Conservation (phyloP, 2,113 vertebrate genomes). For the Microtus oregoni region DNA sequence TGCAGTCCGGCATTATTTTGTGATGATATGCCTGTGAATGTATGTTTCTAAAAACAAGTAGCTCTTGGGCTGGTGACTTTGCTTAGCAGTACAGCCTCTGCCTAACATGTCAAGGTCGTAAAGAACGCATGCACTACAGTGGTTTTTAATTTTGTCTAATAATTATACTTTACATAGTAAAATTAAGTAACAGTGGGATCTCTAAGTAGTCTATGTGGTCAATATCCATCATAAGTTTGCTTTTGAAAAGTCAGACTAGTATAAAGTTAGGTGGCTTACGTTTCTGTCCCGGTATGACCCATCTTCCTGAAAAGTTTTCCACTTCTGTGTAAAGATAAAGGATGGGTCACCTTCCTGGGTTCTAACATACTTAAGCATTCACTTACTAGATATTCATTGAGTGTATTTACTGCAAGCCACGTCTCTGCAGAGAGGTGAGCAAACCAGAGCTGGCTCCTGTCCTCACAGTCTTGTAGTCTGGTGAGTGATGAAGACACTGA, state of each 20-base stretch:
- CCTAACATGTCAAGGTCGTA: background rate
- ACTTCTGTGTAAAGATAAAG: constrained; percentile 16
- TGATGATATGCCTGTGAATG: background rate
- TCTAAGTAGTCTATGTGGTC: background rate
- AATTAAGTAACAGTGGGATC: background rate
- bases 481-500: background rate
- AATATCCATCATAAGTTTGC: background rate
- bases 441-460: background rate
- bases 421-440: background rate
- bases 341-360: background rate
- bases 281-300: background rate
- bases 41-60: background rate
- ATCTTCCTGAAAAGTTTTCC: constrained; percentile 38
- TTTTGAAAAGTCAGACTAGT: constrained; percentile 41
- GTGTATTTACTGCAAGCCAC: background rate
- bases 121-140: background rate
- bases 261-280: background rate
- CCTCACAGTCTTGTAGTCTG: background rate
- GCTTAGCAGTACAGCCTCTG: background rate
- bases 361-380: background rate
- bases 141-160: background rate
- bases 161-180: constrained; percentile 33
- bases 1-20: background rate
- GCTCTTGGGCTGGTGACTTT: background rate
- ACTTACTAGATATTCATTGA: background rate